A percentile compares a stretch with the other conserved stretches of the same genome.
These are phyloP conservation scores for Chelon auratus DNA, from an alignment of 2,797 vertebrate species.

Conservation along the genomic window DNA sequence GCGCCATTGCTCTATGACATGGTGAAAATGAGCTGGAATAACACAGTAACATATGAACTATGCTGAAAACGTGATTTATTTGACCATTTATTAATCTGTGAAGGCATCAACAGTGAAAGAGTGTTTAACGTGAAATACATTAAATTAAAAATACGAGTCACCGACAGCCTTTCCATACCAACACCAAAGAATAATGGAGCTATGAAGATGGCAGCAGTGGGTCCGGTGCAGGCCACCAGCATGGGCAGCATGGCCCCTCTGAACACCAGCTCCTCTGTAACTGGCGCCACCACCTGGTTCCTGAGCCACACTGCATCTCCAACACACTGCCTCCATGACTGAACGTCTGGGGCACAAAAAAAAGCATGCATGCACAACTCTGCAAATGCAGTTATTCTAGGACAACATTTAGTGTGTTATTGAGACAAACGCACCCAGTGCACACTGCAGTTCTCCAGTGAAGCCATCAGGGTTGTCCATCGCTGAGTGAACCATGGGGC, in stretches of 20 bases:
- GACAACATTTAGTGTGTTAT: conserved; percentile 19
- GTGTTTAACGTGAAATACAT: neutral
- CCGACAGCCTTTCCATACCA: conserved; percentile 61
- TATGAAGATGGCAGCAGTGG: conserved; percentile 81
- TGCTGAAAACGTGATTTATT: neutral
- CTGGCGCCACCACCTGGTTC: conserved; percentile 89
- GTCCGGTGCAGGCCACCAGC: conserved; percentile 84
- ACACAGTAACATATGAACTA: neutral
- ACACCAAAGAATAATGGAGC: conserved; percentile 88
- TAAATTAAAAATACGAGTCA: neutral
- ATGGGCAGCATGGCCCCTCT: conserved; percentile 89
- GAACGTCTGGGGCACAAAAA: conserved; percentile 77
- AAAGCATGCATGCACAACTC: conserved; percentile 34
- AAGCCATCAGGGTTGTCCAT: conserved; percentile 78
- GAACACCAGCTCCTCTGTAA: conserved; percentile 89
- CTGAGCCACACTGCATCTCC: conserved; percentile 87
- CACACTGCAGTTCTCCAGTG: conserved; percentile 77
- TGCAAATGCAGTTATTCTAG: neutral
- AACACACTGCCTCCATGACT: conserved; percentile 80
- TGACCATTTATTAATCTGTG: no score
- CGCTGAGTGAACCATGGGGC: conserved; percentile 47
- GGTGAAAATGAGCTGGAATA: conserved; percentile 85
- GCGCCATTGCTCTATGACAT: conserved; percentile 83
- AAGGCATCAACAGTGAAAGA: no score
- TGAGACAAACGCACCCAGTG: conserved; percentile 76